phyloP scores from a whole-genome alignment of 2,113 vertebrate genomes.

The Orientallactaga bullata region DNA sequence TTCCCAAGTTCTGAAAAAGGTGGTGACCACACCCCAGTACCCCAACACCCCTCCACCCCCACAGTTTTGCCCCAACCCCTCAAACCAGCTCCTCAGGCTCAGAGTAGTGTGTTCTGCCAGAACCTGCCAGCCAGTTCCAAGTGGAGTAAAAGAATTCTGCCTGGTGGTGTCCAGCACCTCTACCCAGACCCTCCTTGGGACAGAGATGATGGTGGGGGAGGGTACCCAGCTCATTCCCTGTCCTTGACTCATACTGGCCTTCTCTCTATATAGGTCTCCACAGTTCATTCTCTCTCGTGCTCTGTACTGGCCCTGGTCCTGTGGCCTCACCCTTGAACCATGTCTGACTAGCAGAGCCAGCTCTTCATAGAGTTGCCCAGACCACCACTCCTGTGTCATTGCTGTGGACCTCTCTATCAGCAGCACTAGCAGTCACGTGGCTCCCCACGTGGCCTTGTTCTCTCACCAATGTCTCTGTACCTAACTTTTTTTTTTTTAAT shows the following conservation, averaged over 20 bases:
- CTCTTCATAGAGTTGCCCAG: not conserved
- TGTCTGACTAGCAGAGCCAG: not conserved
- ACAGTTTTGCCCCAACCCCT: slow-evolving; percentile 58
- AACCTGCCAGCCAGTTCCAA: not conserved
- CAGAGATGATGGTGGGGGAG: not conserved
- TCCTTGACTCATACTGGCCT: not conserved
- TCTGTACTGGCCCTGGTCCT: not conserved
- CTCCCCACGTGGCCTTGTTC: not conserved
- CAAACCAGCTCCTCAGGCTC: slow-evolving; percentile 77
- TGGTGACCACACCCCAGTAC: slow-evolving; percentile 64
- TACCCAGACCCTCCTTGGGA: not conserved
- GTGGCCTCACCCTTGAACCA: not conserved
- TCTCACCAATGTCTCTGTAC: not conserved
- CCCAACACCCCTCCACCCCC: slow-evolving; percentile 66
- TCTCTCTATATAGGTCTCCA: not conserved
- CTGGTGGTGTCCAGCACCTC: not conserved
- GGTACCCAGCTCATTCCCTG: not conserved
- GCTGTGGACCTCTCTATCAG: not conserved
- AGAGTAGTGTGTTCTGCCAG: not conserved
- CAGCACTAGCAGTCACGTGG: not conserved
- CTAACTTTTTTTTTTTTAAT: not conserved
- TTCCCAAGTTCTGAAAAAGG: slow-evolving; percentile 76
- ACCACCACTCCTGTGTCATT: not conserved
- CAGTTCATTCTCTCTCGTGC: not conserved
- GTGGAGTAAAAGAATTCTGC: slow-evolving; percentile 21